These are phyloP conservation scores for Aphelocoma californica DNA, from an alignment of 2,797 vertebrate species.

Conservation along the genomic window DNA sequence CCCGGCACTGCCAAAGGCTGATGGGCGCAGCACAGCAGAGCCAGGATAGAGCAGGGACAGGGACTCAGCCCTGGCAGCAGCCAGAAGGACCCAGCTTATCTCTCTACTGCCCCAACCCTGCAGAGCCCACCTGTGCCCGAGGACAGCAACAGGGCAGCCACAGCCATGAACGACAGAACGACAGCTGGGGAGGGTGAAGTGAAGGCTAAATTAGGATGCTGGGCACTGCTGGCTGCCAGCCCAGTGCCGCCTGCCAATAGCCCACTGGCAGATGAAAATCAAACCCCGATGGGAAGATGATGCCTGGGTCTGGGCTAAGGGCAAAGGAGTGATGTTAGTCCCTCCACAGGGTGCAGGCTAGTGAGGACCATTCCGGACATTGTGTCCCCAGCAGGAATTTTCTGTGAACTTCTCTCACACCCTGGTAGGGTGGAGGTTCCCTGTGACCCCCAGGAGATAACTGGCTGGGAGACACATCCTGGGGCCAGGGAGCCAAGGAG, in stretches of 20 bases:
- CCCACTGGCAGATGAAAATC: not conserved
- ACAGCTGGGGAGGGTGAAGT: not conserved
- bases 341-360: not conserved
- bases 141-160: not conserved
- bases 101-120: not conserved
- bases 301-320: not conserved
- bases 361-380: not conserved
- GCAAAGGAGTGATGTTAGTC: not conserved
- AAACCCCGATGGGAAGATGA: not conserved
- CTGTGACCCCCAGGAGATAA: not conserved
- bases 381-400: not conserved
- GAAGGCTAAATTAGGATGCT: not conserved
- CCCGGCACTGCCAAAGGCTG: rapidly evolving
- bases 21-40: not conserved
- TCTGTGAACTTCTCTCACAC: not conserved
- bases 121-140: not conserved
- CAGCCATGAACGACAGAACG: rapidly evolving
- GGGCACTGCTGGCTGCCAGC: not conserved
- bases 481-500: not conserved
- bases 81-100: not conserved
- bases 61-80: not conserved
- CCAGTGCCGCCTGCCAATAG: not conserved
- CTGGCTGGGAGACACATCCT: rapidly evolving
- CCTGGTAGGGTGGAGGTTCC: not conserved
- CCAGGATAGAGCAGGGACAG: not conserved